Base-by-base conservation (phyloP, 2,113 vertebrate genomes). In the Cyphomyrus plagiostoma region DNA sequence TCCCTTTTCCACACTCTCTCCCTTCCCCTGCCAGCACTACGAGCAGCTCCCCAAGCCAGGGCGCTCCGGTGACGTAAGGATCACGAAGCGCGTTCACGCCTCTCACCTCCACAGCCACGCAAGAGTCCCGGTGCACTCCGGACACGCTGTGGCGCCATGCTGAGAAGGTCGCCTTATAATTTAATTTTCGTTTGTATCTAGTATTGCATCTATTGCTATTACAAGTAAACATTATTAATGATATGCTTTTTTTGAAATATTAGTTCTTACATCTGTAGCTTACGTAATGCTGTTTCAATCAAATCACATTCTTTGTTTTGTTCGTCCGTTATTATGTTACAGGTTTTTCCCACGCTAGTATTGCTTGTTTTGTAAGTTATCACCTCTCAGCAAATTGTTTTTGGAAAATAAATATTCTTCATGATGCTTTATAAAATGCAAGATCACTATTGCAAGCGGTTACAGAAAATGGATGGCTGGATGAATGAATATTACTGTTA, bases 61-160 rank as follows among this genome's bases (percentile, higher is more conserved):
- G 94, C 95, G 94, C 95, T 93, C 93, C 94, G 90, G 93, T 96
- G 95, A 96, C 96, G 96, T 96, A 95, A 96, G 93, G 94, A 89
- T 92, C 92, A 92, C 89, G 87, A 70, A 85, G 95, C 95, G 94
- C 95, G 95, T 90, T 92, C 95, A 91, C 93, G 93, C 88, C 52
- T 56, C 84, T 83, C 88, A 83, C 89, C 56, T 90, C 88, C 93
- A 85, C 92, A 93, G 93, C 94, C 95, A 95, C 94, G 94, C 94
- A 89, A 77, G 89, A 86, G 53, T 86, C 39, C n/a, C 21, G 35
- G 94, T 23, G 89, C 80, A 84, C 80, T 58, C 45, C 52, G 42
- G 56, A 42, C 85, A 30, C 48, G 48, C 2, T 23, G 85, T 1
- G 62, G 42, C 89, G 89, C 89, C 89, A 90, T 90, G 62, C 35